Conservation (phyloP, 2,888 invertebrate species). For the Erynnis tages region DNA sequence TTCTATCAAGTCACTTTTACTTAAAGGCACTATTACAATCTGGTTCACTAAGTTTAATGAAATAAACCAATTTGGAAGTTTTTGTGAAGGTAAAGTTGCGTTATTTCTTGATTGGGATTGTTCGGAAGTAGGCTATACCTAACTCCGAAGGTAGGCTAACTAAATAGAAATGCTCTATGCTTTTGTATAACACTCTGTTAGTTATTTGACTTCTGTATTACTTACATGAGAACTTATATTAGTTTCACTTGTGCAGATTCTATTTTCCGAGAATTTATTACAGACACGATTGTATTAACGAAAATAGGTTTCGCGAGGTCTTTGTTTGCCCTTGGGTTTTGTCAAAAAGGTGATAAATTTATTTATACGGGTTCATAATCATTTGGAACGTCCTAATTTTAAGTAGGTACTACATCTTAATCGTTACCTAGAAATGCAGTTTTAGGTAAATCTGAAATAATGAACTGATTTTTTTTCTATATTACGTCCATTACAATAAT, state of each 20-base stretch:
- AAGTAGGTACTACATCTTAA: too few species aligned
- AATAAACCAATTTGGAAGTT: slow-evolving; percentile 14
- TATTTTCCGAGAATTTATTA: neutral
- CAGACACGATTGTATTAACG: slow-evolving; percentile 1
- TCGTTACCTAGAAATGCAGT: too few species aligned
- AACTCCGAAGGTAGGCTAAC: slow-evolving; percentile 12
- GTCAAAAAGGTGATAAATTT: too few species aligned
- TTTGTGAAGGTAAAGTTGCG: slow-evolving; percentile 6
- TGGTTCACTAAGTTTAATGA: slow-evolving; percentile 6
- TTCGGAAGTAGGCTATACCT: slow-evolving; percentile 14
- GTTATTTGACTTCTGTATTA: slow-evolving; percentile 18
- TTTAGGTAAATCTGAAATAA: too few species aligned
- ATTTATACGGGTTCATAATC: too few species aligned
- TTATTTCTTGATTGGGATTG: slow-evolving; percentile 20
- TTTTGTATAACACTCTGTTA: slow-evolving; percentile 4
- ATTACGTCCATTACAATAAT: too few species aligned
- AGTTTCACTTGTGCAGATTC: neutral
- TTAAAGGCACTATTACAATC: slow-evolving; percentile 3
- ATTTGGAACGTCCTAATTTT: too few species aligned
- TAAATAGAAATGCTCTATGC: slow-evolving; percentile 7
- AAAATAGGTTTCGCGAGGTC: neutral
- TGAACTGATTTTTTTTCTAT: too few species aligned
- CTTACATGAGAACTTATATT: slow-evolving; percentile 10
- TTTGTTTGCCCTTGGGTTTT: too few species aligned
- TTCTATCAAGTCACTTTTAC: neutral